Percentiles rank a stretch among this genome's conserved stretches.
phyloP scores from a whole-genome alignment of 2,113 vertebrate genomes.

The Porphyrio hochstetteri region DNA sequence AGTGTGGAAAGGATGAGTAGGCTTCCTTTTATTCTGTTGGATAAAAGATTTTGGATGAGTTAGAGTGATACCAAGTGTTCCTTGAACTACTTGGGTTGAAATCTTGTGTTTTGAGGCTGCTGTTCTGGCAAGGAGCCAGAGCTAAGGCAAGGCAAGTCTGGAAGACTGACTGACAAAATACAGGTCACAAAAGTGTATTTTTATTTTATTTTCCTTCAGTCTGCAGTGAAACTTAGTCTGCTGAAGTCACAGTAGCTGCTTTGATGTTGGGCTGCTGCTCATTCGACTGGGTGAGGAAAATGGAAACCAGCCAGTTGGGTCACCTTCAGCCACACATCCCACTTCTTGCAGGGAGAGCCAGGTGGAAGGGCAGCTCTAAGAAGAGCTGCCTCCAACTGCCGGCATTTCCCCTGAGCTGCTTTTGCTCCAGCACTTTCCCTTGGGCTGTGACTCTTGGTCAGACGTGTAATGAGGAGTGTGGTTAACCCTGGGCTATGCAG shows the following conservation, averaged over 20 bases:
- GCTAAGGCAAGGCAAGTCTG: neutral
- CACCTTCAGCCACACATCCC: neutral
- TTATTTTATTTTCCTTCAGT: neutral
- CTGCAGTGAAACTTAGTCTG: neutral
- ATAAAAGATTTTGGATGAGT: neutral
- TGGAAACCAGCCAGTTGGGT: neutral
- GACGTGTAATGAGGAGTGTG: fast-evolving
- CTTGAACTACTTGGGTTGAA: neutral
- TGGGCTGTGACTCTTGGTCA: fast-evolving
- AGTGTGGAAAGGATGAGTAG: fast-evolving
- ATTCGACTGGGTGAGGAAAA: neutral
- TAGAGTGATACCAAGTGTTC: neutral
- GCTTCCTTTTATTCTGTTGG: neutral
- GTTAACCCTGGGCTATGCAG: neutral
- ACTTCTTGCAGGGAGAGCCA: neutral
- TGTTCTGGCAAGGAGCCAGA: fast-evolving
- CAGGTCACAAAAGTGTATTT: fast-evolving
- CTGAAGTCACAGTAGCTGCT: neutral
- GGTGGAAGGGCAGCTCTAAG: neutral
- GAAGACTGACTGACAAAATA: neutral
- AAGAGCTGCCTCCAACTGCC: neutral
- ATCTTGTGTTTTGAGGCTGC: neutral
- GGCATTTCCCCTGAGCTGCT: neutral
- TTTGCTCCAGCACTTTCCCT: neutral
- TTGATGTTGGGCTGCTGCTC: neutral